Evolutionary conservation across 2,113 vertebrate species (phyloP).

Genomic region (Pavo muticus): DNA sequence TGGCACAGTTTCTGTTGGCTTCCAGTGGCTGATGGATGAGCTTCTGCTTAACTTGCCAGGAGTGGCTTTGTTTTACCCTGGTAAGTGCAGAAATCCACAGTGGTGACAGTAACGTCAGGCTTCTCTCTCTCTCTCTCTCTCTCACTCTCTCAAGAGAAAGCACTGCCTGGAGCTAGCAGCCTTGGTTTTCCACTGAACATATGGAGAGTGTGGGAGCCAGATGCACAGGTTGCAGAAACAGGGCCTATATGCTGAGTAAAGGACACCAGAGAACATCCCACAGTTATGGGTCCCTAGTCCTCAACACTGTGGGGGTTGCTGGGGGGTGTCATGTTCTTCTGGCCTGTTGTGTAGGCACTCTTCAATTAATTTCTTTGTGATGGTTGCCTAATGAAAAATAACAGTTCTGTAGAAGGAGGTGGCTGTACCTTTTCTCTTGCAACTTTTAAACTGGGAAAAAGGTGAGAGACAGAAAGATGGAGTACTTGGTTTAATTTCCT

Average conservation of each 20-base stretch:
- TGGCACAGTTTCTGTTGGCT: background rate
- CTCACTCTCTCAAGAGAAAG: background rate
- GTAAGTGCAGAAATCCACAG: background rate
- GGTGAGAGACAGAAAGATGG: background rate
- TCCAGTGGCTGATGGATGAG: background rate
- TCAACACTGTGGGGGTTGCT: background rate
- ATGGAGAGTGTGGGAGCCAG: background rate
- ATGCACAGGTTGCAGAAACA: background rate
- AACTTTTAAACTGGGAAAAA: background rate
- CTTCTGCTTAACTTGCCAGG: background rate
- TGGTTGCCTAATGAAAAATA: background rate
- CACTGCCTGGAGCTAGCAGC: background rate
- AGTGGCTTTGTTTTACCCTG: background rate
- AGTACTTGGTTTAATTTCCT: background rate
- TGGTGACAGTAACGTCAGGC: rapidly evolving
- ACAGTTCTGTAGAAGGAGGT: background rate
- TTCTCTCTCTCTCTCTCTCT: background rate
- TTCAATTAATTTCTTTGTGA: background rate
- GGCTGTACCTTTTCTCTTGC: background rate
- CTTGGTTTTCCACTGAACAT: background rate
- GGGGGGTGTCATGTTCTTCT: background rate
- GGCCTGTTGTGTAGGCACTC: background rate
- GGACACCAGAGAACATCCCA: background rate
- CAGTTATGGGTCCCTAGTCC: background rate
- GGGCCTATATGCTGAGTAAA: background rate